Evolutionary conservation across 2,888 invertebrate genomes (phyloP), one percentile per base, ranked within the genome.

Genomic region (Eupelmus urozonus): DNA sequence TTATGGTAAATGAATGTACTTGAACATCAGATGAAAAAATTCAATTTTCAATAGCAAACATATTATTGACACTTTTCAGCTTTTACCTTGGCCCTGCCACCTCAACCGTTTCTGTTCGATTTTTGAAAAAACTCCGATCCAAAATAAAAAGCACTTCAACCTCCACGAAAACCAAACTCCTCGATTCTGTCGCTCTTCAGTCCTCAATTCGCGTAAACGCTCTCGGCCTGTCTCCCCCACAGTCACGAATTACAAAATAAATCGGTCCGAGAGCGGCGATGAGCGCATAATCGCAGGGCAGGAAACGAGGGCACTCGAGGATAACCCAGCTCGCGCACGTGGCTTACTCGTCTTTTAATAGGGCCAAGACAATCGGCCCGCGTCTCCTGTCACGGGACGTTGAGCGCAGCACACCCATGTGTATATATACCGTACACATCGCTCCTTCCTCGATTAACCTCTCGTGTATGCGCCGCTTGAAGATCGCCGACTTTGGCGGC

Each of bases 281-380:
- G 80, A 80, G 77, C 79, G 76, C 72, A 77, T 63, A 75, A 84
- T 73, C 80, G 82, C 86, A 87, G 88, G 87, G 86, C 88, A 86
- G 88, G 88, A 89, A 88, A 87, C 88, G 86, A 85, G 86, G 82
- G 84, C 87, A 86, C 78, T 84, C 84, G 85, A 87, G 87, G 85
- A 87, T 87, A 85, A 85, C 85, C 82, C 79, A 13, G 13, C 53
- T 23, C 18, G 45, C 0, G 34, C 59, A 53, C 66, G 66, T 49
- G 45, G 53, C 67, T 34, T 9, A 9, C 9, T 34, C 34, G 34
- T 60, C 75, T 71, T 74, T 78, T 65, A 53, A 55, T 77, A 55
- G 65, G 73, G 76, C 9, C n/a, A 63, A 63, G 63, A 63, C 63
- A 67, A 67, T 67, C 53, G 67, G 13, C n/a, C 27, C 34, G 20